These are phyloP conservation scores for Beroe forskalii DNA, from an alignment of 37 sponge, comb jelly and placozoan species.

Conservation along the genomic window DNA sequence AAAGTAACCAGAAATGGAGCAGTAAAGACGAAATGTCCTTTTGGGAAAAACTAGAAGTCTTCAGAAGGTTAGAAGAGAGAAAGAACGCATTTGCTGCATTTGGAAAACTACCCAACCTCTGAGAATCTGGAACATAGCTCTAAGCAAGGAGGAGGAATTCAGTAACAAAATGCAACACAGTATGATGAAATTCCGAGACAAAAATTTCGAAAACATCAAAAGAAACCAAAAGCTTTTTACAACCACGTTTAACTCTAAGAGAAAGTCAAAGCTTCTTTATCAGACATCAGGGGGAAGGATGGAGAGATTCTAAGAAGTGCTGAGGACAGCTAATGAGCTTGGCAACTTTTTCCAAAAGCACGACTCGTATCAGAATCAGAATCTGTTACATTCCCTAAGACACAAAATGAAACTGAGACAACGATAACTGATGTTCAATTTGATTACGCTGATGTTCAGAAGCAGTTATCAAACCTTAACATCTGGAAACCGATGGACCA, in stretches of 20 bases:
- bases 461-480: not conserved
- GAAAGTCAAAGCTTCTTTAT: constrained; percentile 14
- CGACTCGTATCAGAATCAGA: not conserved
- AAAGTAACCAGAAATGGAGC: not conserved
- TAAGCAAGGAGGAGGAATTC: constrained; percentile 5
- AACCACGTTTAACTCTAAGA: not conserved
- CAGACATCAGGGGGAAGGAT: not conserved
- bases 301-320: not conserved
- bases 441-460: not conserved
- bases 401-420: not conserved
- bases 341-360: not conserved
- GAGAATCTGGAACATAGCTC: not conserved
- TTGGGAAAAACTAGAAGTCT: not conserved
- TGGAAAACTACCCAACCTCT: constrained; percentile 13
- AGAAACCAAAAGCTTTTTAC: constrained; percentile 23
- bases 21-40: constrained; percentile 24
- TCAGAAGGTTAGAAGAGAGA: constrained; percentile 7
- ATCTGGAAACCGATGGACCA: constrained; percentile 44
- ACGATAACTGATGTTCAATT: not conserved
- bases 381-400: not conserved
- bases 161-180: not conserved
- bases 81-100: not conserved
- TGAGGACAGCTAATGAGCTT: constrained; percentile 26
- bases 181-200: not conserved
- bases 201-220: not conserved